Conservation (phyloP, 2,113 vertebrate species). For the Sapajus apella region DNA sequence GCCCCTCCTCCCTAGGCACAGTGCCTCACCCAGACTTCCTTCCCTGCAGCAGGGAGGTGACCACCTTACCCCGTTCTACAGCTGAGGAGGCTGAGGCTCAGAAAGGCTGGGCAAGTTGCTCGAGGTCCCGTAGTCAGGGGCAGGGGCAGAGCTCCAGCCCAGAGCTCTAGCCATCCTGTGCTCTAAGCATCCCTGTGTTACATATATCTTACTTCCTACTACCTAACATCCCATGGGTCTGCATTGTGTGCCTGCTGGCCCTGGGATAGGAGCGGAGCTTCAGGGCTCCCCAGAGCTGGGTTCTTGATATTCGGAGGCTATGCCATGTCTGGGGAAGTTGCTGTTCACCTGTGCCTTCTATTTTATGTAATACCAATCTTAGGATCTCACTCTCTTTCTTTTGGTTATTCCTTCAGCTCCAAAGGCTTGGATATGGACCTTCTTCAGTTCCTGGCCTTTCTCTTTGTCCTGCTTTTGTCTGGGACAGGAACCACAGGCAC, state of each 20-base stretch:
- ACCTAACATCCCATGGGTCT: neutral
- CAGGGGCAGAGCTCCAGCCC: neutral
- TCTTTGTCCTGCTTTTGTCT: conserved; percentile 83
- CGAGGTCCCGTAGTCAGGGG: neutral
- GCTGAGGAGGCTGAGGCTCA: neutral
- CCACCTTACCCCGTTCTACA: neutral
- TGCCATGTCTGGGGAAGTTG: neutral
- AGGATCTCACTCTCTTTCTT: neutral
- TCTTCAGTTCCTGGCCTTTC: conserved; percentile 81
- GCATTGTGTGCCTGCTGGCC: neutral
- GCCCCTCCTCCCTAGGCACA: neutral
- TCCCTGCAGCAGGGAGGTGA: neutral
- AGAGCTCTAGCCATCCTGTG: neutral
- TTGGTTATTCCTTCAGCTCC: conserved; percentile 52
- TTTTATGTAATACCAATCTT: neutral
- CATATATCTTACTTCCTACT: neutral
- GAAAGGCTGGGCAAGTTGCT: neutral
- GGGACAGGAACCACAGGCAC: conserved; percentile 80
- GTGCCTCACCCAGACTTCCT: neutral
- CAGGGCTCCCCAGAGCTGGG: neutral
- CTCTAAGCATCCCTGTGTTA: neutral
- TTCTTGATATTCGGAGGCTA: neutral
- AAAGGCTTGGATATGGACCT: conserved; percentile 85
- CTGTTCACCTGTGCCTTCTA: neutral
- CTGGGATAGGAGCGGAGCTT: neutral